Evolutionary conservation across 2,113 vertebrate species (phyloP).

Genomic region (Pluvianellus socialis): DNA sequence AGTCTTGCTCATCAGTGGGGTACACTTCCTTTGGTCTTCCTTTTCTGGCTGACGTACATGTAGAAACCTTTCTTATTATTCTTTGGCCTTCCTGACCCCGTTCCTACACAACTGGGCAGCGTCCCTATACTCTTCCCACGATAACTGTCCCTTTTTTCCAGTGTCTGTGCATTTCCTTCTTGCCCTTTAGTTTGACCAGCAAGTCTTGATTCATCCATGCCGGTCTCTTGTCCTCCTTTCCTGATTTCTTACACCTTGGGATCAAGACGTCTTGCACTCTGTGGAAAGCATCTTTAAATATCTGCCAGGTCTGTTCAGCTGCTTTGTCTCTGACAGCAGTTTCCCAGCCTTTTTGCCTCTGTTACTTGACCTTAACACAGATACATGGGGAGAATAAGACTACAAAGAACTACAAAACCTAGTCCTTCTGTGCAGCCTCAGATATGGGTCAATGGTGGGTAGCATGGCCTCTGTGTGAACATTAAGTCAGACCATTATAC

Average conservation of each 20-base stretch:
- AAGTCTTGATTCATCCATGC: not conserved
- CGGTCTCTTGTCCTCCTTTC: not conserved
- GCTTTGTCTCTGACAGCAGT: not conserved
- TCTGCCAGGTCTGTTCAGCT: not conserved
- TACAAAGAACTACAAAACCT: not conserved
- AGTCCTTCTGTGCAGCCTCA: not conserved
- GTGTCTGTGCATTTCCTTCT: not conserved
- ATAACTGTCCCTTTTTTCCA: not conserved
- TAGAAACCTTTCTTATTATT: not conserved
- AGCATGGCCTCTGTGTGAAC: not conserved
- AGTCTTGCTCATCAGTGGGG: not conserved
- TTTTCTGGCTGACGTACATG: not conserved
- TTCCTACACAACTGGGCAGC: not conserved
- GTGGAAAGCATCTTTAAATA: not conserved
- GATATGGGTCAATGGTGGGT: not conserved
- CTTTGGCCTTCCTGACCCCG: not conserved
- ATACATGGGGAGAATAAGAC: not conserved
- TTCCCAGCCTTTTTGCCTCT: not conserved
- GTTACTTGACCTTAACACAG: rapidly evolving
- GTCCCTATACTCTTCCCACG: not conserved
- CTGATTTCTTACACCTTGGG: not conserved
- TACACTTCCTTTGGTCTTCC: not conserved
- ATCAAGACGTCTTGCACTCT: not conserved
- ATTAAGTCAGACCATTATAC: not conserved
- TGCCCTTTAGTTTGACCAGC: not conserved